Percentiles rank a stretch among this genome's conserved stretches.
These are phyloP conservation scores for Elgonia sp. DNA, from an alignment of 2,888 invertebrate genomes.

Conservation along the genomic window DNA sequence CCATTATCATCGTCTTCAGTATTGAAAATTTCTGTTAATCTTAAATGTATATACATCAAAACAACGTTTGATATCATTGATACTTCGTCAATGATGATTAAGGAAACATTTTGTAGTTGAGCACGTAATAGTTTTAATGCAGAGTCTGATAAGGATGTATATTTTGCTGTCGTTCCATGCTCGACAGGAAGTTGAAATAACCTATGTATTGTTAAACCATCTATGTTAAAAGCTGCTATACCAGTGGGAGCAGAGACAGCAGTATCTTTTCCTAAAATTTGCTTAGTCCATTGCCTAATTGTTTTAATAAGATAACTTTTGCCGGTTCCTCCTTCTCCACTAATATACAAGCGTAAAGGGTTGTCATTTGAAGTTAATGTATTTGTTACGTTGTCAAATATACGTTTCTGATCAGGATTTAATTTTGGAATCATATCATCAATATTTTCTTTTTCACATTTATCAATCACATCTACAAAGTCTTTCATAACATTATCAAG, in stretches of 20 bases:
- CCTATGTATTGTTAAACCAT: conserved; percentile 82
- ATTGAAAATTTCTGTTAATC: conserved; percentile 80
- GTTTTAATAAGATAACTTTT: conserved; percentile 81
- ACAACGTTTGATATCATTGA: no score
- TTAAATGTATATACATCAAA: no score
- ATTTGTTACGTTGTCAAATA: conserved; percentile 77
- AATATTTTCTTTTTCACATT: conserved; percentile 48
- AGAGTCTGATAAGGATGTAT: conserved; percentile 79
- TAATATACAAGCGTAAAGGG: conserved; percentile 73
- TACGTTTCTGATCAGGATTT: conserved; percentile 79
- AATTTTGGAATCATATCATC: conserved; percentile 76
- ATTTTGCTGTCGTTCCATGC: conserved; percentile 80
- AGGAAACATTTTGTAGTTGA: conserved; percentile 78
- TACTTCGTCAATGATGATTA: conserved; percentile 81
- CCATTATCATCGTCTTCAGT: conserved; percentile 76
- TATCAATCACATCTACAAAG: conserved; percentile 66
- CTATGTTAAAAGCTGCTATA: conserved; percentile 83
- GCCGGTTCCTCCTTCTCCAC: conserved; percentile 82
- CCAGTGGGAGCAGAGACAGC: conserved; percentile 82
- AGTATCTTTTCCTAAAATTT: conserved; percentile 78
- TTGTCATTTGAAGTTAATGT: conserved; percentile 58
- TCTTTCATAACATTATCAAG: conserved; percentile 78
- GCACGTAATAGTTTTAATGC: conserved; percentile 77
- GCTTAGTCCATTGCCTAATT: conserved; percentile 79
- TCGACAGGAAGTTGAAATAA: conserved; percentile 82